These are phyloP conservation scores for Fopius arisanus DNA, from an alignment of 1,140 invertebrate genomes.

Conservation along the genomic window DNA sequence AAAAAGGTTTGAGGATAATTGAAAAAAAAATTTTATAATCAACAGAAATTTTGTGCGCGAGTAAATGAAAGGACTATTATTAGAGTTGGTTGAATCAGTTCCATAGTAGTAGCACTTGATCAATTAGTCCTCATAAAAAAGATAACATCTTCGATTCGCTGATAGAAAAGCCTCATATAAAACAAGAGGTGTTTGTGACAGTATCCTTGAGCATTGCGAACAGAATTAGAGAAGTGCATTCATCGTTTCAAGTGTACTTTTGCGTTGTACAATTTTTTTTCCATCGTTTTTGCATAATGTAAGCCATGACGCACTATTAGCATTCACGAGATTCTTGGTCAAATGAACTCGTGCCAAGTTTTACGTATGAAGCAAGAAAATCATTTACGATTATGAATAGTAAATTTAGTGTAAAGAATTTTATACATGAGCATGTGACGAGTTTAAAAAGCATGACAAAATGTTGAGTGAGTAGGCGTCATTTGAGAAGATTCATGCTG, in stretches of 20 bases:
- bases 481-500: conserved; percentile 19
- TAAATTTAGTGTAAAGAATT: conserved; percentile 14
- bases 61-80: not conserved
- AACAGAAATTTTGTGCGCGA: not conserved
- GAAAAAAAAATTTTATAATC: not conserved
- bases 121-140: not conserved
- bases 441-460: not conserved
- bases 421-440: not conserved
- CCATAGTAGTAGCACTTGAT: not conserved
- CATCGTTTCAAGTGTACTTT: not conserved
- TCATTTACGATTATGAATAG: conserved; percentile 1
- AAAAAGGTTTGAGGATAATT: too few species aligned
- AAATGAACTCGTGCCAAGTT: conserved; percentile 20
- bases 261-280: conserved; percentile 10
- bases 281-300: conserved; percentile 5
- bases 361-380: not conserved
- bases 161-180: not conserved
- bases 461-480: not conserved
- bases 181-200: not conserved
- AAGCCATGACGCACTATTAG: not conserved
- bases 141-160: not conserved
- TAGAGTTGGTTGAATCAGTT: not conserved
- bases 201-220: not conserved
- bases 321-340: not conserved
- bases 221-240: not conserved